Percentiles rank a stretch among this genome's conserved stretches.
phyloP scores from a whole-genome alignment of 2,888 invertebrate species.

The Rhogogaster chlorosoma region DNA sequence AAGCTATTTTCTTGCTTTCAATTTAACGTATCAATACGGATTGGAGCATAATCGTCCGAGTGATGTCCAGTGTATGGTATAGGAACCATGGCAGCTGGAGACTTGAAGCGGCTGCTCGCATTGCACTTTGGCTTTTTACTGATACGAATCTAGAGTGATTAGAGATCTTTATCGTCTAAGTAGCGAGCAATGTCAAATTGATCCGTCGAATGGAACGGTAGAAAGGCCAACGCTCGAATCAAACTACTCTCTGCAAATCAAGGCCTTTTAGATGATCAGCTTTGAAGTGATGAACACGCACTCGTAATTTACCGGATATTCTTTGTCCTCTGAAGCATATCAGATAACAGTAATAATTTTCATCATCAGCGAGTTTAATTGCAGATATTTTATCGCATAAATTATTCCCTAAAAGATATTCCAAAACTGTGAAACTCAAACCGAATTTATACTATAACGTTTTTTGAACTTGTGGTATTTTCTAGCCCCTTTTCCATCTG shows the following conservation, averaged over 20 bases:
- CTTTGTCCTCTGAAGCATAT: not conserved
- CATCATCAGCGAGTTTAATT: not conserved
- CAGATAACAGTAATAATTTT: not conserved
- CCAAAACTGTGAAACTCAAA: not conserved
- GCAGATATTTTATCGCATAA: not conserved
- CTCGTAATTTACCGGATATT: not conserved
- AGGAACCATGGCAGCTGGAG: conserved; percentile 32
- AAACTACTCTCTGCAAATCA: conserved; percentile 25
- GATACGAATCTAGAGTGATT: conserved; percentile 51
- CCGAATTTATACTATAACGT: not conserved
- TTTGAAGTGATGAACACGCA: not conserved
- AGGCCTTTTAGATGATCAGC: conserved; percentile 36
- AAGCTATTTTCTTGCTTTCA: not conserved
- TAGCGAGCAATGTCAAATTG: conserved; percentile 46
- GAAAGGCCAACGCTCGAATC: conserved; percentile 37
- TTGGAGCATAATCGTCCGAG: not conserved
- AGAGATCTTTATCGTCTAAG: conserved; percentile 49
- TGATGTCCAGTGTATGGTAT: conserved; percentile 2
- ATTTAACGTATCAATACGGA: not conserved
- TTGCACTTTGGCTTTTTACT: conserved; percentile 28
- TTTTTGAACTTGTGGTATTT: not conserved
- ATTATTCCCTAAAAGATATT: not conserved
- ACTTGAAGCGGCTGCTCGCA: conserved; percentile 15
- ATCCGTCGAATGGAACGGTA: conserved; percentile 31
- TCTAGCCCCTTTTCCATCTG: conserved; percentile 9